Evolutionary conservation across 2,888 invertebrate species (phyloP).

Genomic region (Calameuta idolon): DNA sequence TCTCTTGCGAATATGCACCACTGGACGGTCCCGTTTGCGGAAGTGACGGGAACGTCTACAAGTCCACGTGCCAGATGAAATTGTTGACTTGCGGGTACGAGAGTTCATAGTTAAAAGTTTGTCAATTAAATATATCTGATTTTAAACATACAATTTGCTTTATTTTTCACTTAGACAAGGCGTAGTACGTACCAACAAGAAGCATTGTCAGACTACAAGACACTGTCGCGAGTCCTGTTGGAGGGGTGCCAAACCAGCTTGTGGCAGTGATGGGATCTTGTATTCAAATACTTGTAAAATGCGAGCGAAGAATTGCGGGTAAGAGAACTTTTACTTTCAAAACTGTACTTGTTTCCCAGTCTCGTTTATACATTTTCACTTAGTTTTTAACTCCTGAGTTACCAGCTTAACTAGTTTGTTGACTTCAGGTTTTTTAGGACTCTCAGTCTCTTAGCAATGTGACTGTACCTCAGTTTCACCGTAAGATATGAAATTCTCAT

Average conservation of each 20-base stretch:
- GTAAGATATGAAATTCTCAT: background rate
- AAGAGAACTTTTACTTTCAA: constrained; percentile 34
- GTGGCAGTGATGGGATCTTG: constrained; percentile 89
- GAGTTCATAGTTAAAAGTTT: background rate
- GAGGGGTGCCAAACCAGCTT: constrained; percentile 89
- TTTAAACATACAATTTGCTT: background rate
- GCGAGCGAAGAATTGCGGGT: constrained; percentile 94
- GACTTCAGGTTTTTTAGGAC: background rate
- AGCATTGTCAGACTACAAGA: constrained; percentile 90
- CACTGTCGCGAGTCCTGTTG: constrained; percentile 93
- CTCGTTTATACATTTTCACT: background rate
- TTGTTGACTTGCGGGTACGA: constrained; percentile 86
- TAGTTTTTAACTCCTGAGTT: background rate
- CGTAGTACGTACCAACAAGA: constrained; percentile 87
- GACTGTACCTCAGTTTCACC: background rate
- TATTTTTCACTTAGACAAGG: constrained; percentile 74
- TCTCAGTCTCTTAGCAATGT: background rate
- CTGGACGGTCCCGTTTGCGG: constrained; percentile 92
- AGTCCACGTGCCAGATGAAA: constrained; percentile 94
- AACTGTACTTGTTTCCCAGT: background rate
- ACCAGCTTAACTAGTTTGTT: background rate
- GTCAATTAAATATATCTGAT: background rate
- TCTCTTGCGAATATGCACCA: constrained; percentile 86
- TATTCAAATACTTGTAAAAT: constrained; percentile 92
- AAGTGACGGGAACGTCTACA: constrained; percentile 92